These are phyloP conservation scores for Ferrisia virgata DNA, from an alignment of 2,888 invertebrate genomes.

Conservation along the genomic window DNA sequence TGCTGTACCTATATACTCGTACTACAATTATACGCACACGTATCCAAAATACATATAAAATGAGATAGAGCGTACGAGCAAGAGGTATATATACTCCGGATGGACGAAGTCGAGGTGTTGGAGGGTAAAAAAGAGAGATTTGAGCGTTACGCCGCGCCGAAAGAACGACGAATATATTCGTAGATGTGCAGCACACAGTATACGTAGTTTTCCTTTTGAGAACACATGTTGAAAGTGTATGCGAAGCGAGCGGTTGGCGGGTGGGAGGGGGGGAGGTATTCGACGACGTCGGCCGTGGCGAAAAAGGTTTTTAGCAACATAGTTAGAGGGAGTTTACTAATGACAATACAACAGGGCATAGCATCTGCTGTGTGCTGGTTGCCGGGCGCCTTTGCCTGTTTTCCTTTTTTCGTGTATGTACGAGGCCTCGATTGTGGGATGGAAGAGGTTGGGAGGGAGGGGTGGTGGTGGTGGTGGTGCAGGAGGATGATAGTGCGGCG, in stretches of 20 bases:
- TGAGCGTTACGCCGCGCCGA: background rate
- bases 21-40: constrained; percentile 9
- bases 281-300: background rate
- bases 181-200: too few relatives aligned
- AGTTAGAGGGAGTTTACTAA: constrained; percentile 41
- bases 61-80: background rate
- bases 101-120: background rate
- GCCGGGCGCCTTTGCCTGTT: background rate
- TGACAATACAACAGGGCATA: constrained; percentile 44
- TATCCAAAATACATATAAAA: background rate
- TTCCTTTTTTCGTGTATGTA: background rate
- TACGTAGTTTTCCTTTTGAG: constrained; percentile 36
- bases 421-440: background rate
- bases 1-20: background rate
- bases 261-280: background rate
- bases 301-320: constrained; percentile 32
- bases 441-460: background rate
- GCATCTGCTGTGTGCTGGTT: constrained; percentile 33
- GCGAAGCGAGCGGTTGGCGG: background rate
- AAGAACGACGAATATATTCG: background rate
- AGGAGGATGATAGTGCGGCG: background rate
- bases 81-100: too few relatives aligned
- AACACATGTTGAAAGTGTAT: constrained; percentile 35
- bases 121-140: background rate
- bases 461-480: background rate